phyloP scores from a whole-genome alignment of 2,797 vertebrate species.

The Clarias laeviceps region DNA sequence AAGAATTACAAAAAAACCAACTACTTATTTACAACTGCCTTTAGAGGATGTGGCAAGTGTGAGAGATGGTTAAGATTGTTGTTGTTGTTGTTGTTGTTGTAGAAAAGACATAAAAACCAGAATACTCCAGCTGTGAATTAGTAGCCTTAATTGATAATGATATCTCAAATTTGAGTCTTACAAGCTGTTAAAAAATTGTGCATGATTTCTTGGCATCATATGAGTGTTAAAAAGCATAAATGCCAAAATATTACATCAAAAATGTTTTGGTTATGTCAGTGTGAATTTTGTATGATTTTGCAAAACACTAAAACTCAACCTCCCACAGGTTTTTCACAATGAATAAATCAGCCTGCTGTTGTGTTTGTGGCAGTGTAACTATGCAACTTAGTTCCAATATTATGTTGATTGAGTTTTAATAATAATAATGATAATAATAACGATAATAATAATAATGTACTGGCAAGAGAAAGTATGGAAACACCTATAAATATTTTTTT shows the following conservation, averaged over 20 bases:
- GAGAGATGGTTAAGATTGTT: background rate
- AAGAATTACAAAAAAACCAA: background rate
- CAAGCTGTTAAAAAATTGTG: no score
- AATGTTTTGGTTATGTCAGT: no score
- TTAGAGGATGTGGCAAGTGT: background rate
- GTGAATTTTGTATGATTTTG: background rate
- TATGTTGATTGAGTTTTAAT: no score
- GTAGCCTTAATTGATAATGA: background rate
- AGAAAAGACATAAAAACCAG: background rate
- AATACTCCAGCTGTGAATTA: background rate
- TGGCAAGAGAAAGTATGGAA: no score
- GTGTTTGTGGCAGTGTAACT: background rate
- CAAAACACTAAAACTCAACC: background rate
- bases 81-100: background rate
- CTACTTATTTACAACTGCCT: background rate
- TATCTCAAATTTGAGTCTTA: no score
- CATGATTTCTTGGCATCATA: no score
- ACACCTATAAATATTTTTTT: no score
- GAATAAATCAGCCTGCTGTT: no score
- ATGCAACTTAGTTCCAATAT: background rate
- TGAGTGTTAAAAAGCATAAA: no score
- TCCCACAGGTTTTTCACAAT: constrained; percentile 22
- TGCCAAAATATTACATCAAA: no score
- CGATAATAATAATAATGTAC: no score
- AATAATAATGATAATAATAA: no score